Evolutionary conservation across 2,888 invertebrate species (phyloP), one percentile per base, ranked within the genome.

Genomic region (Lasioglossum figueresi): DNA sequence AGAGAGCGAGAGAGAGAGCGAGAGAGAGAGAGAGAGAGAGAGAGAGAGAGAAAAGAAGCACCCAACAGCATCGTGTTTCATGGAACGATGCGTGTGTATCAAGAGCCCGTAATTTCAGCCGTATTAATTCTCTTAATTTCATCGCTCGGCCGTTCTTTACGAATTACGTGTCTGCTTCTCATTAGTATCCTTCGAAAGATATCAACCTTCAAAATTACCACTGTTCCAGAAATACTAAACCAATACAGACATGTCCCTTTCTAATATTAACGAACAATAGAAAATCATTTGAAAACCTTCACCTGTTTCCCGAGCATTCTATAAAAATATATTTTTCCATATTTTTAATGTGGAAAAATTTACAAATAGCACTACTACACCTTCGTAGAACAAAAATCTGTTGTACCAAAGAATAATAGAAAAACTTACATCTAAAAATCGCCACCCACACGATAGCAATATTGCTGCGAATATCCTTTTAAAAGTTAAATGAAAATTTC

Each of bases 71-170:
- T 34, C 72, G 68, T 73, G 74, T 84, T 76, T 63, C 73, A 23
- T 76, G 76, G 48, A 48, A 59, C 82, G 31, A 63, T 14, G 37
- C 48, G 71, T 45, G 43, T 59, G 43, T 68, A 77, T 76, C 76
- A 34, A 70, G 52, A 45, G 27, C 56, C 5, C 14, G 72, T 73
- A 77, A 82, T 70, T 76, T 73, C 78, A 34, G 77, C 74, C 74
- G 70, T 83, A 75, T 75, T 83, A 83, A 83, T 83, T 83, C 66
- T 72, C 84, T 84, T 71, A 66, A 66, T 79, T 79, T 45, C 34
- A 52, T 66, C 71, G 63, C 40, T 45, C 72, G 37, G 48, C 45
- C 40, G 43, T 79, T 48, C 23, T 40, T 71, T 14, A 31, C 56
- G 45, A 48, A 66, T 79, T 79, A 79, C 63, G 27, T 23, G n/a